Evolutionary conservation across 37 sponge, comb jelly and placozoan species (phyloP).

Genomic region (Geodia barretti): DNA sequence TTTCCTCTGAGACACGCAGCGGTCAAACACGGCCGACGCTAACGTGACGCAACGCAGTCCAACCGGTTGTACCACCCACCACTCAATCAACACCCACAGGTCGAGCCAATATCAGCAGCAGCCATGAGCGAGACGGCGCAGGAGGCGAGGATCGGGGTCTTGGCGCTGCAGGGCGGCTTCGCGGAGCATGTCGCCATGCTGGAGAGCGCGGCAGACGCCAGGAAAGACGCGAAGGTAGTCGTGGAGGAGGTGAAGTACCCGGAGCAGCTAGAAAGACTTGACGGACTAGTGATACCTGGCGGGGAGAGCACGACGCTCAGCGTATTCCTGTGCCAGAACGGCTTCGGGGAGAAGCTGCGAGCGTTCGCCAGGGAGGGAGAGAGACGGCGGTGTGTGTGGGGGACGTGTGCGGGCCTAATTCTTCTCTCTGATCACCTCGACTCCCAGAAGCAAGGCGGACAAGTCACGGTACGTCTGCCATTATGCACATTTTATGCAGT

Average conservation of each 20-base stretch:
- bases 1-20: too few relatives aligned
- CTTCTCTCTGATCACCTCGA: slow-evolving; percentile 53
- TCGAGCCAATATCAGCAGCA: too few relatives aligned
- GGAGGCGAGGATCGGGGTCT: slow-evolving; percentile 37
- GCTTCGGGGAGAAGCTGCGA: slow-evolving; percentile 47
- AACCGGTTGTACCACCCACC: too few relatives aligned
- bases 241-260: slow-evolving; percentile 50
- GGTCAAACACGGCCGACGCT: too few relatives aligned
- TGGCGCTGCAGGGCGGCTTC: slow-evolving; percentile 78
- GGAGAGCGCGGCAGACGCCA: slow-evolving; percentile 1
- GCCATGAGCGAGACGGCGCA: too few relatives aligned
- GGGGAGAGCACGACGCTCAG: slow-evolving; percentile 86
- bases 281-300: slow-evolving; percentile 79
- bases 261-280: slow-evolving; percentile 22
- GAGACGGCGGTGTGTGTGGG: slow-evolving; percentile 61
- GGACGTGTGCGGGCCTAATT: slow-evolving; percentile 83
- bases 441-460: slow-evolving; percentile 76
- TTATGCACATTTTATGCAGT: too few relatives aligned
- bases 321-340: slow-evolving; percentile 61
- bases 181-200: slow-evolving; percentile 65
- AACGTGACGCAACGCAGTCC: too few relatives aligned
- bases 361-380: slow-evolving; percentile 23
- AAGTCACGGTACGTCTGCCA: slow-evolving; percentile 49
- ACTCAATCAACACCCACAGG: too few relatives aligned
- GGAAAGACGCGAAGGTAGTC: not conserved